Evolutionary conservation across 2,797 vertebrate species (phyloP).

Genomic region (Tokudaia tokunoshimensis): DNA sequence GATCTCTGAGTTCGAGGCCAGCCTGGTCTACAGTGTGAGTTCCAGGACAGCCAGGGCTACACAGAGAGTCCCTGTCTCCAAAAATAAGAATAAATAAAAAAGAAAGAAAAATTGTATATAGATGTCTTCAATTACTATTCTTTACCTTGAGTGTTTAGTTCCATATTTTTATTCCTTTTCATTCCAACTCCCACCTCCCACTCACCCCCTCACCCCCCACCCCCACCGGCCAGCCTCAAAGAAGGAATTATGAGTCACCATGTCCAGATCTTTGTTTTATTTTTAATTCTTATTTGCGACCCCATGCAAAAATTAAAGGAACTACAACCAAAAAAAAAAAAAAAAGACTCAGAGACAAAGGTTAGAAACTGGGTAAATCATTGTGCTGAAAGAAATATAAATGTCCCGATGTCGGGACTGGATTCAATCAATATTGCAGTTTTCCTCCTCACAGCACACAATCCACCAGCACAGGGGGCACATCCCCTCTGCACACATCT

Average conservation of each 20-base stretch:
- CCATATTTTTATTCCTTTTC: neutral
- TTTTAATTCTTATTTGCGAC: neutral
- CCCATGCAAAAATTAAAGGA: neutral
- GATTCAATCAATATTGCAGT: neutral
- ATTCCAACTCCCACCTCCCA: neutral
- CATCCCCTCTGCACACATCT: neutral
- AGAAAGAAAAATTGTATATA: neutral
- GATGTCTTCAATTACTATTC: neutral
- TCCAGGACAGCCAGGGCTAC: neutral
- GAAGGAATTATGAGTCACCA: neutral
- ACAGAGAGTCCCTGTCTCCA: neutral
- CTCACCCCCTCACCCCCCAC: neutral
- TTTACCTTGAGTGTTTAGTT: neutral
- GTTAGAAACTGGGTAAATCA: neutral
- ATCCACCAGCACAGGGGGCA: neutral
- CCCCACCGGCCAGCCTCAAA: neutral
- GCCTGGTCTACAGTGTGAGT: neutral
- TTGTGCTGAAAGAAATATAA: neutral
- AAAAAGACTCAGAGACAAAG: neutral
- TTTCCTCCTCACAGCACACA: neutral
- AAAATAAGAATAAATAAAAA: neutral
- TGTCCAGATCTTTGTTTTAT: neutral
- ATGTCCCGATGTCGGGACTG: neutral
- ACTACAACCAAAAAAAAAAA: neutral
- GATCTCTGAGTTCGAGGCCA: neutral